Percentiles rank a stretch among this genome's conserved stretches.
Evolutionary conservation across 1,140 invertebrate genomes (phyloP).

Genomic region (Bursaphelenchus mucronatus): DNA sequence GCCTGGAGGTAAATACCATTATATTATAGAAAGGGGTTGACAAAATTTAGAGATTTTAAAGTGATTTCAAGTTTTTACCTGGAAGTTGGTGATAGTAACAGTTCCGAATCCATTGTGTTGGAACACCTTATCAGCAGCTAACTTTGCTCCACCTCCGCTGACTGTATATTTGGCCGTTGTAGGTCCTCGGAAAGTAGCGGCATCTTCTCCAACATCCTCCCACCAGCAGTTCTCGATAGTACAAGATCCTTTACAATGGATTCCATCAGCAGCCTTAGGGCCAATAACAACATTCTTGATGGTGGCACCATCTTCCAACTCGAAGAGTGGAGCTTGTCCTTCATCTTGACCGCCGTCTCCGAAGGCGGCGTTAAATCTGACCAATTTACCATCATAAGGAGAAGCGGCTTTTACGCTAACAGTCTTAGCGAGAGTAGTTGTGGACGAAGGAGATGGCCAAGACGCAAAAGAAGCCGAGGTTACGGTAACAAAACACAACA

Average conservation of each 20-base stretch:
- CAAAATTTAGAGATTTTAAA: no score
- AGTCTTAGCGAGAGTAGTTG: neutral
- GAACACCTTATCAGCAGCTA: conserved; percentile 25
- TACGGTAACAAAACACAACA: neutral
- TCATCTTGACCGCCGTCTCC: conserved; percentile 11
- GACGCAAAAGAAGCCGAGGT: neutral
- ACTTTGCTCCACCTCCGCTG: conserved; percentile 16
- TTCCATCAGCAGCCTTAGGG: conserved; percentile 18
- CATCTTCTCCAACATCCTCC: conserved; percentile 22
- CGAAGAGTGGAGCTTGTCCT: conserved; percentile 15
- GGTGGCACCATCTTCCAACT: conserved; percentile 15
- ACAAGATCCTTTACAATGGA: conserved; percentile 22
- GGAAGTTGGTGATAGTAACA: conserved; percentile 22
- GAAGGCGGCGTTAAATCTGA: neutral
- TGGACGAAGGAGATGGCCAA: conserved; percentile 2
- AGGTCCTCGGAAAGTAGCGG: conserved; percentile 16
- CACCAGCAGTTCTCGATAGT: conserved; percentile 23
- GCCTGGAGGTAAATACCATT: neutral
- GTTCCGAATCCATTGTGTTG: conserved; percentile 20
- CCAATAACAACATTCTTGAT: conserved; percentile 24
- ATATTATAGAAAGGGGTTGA: no score
- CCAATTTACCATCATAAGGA: neutral
- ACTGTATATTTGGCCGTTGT: conserved; percentile 11
- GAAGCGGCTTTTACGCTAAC: neutral
- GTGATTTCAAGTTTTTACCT: conserved; percentile 6